Percentiles rank a stretch among this genome's conserved stretches.
Evolutionary conservation across 1,140 invertebrate species (phyloP).

Genomic region (Musca vetustissima): DNA sequence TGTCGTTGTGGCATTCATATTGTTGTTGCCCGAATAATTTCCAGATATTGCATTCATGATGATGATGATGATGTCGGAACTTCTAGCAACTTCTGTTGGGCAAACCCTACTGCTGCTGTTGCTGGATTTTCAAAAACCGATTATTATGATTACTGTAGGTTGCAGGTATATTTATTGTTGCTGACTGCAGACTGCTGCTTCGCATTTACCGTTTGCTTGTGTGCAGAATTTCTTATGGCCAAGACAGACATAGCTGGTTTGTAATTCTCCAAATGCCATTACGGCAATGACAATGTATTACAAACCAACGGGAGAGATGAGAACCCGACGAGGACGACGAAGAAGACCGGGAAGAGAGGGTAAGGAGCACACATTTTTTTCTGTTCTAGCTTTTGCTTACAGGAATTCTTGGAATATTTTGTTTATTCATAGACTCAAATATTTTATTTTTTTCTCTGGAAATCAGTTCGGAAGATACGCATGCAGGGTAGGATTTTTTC

Average conservation of each 20-base stretch:
- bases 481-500: too few species aligned
- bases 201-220: neutral
- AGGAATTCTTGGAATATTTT: too few species aligned
- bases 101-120: neutral
- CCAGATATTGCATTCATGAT: constrained; percentile 15
- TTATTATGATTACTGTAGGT: too few species aligned
- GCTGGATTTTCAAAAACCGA: neutral
- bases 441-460: too few species aligned
- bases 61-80: neutral
- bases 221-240: constrained; percentile 6
- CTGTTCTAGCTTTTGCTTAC: too few species aligned
- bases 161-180: neutral
- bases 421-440: too few species aligned
- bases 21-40: constrained; percentile 16
- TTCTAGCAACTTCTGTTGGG: neutral
- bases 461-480: too few species aligned
- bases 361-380: too few species aligned
- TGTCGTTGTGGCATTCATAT: constrained; percentile 2
- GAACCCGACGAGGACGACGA: too few species aligned
- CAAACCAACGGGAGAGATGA: too few species aligned
- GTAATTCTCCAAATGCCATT: constrained; percentile 11
- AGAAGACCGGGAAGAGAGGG: too few species aligned
- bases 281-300: neutral
- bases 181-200: constrained; percentile 6
- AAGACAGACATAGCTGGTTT: neutral